Conservation (phyloP, 2,888 invertebrate genomes). For the Phania funesta region DNA sequence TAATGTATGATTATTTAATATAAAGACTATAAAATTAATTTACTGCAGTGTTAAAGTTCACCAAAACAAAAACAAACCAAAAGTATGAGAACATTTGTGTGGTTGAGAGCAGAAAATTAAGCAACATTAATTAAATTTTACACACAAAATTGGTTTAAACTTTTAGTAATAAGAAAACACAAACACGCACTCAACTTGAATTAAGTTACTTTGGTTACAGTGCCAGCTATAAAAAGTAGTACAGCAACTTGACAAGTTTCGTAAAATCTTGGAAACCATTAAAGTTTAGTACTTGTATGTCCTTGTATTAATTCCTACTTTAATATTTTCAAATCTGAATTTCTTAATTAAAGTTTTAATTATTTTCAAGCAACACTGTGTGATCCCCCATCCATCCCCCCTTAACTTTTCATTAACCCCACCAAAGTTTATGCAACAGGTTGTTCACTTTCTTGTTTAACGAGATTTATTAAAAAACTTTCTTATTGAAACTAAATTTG, state of each 20-base stretch:
- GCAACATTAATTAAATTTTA: background rate
- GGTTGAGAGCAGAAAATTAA: background rate
- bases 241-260: background rate
- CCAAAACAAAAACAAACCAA: too few species aligned
- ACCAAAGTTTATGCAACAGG: background rate
- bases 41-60: too few species aligned
- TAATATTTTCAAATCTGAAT: too few species aligned
- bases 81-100: too few species aligned
- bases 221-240: background rate
- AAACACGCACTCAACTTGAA: too few species aligned
- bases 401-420: background rate
- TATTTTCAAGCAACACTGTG: background rate
- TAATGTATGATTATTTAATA: too few species aligned
- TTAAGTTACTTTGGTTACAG: too few species aligned
- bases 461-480: conserved; percentile 8
- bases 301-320: too few species aligned
- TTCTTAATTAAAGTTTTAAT: background rate
- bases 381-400: too few species aligned
- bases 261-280: too few species aligned
- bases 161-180: background rate
- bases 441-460: background rate
- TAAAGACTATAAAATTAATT: too few species aligned
- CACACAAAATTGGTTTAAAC: background rate
- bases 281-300: too few species aligned
- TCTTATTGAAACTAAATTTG: background rate